Base-by-base conservation (phyloP, 2,113 vertebrate species). In the Salvator merianae region DNA sequence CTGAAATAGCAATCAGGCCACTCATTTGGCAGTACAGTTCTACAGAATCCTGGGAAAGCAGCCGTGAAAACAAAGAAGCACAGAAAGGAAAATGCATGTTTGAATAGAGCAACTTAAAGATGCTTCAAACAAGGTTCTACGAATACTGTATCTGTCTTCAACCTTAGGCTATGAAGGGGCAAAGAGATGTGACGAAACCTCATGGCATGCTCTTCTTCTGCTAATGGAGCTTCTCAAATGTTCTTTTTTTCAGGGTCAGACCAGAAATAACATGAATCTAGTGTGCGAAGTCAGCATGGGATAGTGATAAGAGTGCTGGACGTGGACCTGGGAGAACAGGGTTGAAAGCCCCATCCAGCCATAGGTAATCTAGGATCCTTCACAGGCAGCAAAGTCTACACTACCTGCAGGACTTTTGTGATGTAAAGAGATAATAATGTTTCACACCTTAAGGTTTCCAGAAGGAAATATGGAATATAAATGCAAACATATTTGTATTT, bases 21-120 rank as follows among this genome's bases (percentile, higher is more conserved):
- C 36, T 85, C 84, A 88, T 69, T 72, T 70, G 26, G 66, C 72
- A 59, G 32, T 32, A 90, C 43, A 82, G 20, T 79, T 79, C 53
- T 34, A 59, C 53, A 63, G 55, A 20, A 7, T 20, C 73, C 5
- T 0, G 1, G 28, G 70, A 36, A 74, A 79, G 1, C 82, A 18
- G 86, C 14, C 0, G 5, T 1, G 77, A 38, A 86, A 92, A 62
- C 3, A 26, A 73, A 22, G 32, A 55, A 28, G 28, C 14, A 34
- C 36, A n/a, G 55, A 76, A 65, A 36, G 8, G 38, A 59, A 81
- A 81, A 53, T 36, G 26, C 26, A 69, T 71, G 50, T 69, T 13
- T 69, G 66, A 26, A 50, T 20, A 26, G 7, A 71, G 55, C 24
- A 53, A 43, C 69, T 12, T 26, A 6, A 81, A 14, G 26, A 40